phyloP scores from a whole-genome alignment of 2,113 vertebrate genomes.

The Heptranchias perlo region DNA sequence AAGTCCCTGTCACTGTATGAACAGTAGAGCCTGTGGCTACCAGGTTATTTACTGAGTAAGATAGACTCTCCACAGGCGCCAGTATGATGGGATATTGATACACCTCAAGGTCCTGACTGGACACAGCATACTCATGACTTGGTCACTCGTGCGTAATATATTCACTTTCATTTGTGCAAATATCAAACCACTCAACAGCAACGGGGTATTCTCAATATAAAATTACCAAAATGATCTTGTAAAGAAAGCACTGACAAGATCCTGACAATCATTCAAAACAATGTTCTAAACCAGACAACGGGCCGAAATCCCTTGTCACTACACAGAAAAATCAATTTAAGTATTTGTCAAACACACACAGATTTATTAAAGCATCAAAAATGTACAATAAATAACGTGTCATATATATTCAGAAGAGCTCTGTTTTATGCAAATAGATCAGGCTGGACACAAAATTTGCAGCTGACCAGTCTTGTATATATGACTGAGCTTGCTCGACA shows the following conservation, averaged over 20 bases:
- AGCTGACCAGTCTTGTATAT: neutral
- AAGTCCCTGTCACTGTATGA: neutral
- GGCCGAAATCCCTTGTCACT: neutral
- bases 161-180: constrained; percentile 6
- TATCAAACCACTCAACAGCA: neutral
- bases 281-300: neutral
- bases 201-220: neutral
- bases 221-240: neutral
- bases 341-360: neutral
- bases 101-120: neutral
- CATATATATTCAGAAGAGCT: neutral
- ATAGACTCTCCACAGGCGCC: neutral
- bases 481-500: neutral
- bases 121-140: neutral
- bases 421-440: neutral
- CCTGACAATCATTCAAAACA: neutral
- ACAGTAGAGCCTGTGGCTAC: neutral
- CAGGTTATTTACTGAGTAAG: neutral
- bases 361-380: neutral
- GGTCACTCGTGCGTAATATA: neutral
- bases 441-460: neutral
- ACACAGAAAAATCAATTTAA: neutral
- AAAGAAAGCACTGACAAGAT: neutral
- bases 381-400: neutral
- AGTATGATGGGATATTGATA: neutral